phyloP scores from a whole-genome alignment of 1,140 invertebrate species.

The Calosoma granatense region DNA sequence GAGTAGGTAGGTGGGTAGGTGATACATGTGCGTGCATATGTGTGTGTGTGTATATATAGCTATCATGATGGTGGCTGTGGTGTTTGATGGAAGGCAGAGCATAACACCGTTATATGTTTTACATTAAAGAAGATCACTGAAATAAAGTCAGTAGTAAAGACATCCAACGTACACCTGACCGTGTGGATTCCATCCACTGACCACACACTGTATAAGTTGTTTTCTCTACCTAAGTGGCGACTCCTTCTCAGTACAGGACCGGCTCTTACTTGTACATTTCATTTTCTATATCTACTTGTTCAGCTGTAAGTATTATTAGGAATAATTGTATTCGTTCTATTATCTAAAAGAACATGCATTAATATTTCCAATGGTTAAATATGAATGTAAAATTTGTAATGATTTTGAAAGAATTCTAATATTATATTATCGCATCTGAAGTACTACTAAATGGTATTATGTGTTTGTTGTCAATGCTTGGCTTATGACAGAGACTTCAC shows the following conservation, averaged over 20 bases:
- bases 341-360: no score
- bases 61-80: no score
- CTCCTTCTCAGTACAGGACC: background rate
- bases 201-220: slow-evolving; percentile 2
- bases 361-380: background rate
- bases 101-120: slow-evolving; percentile 5
- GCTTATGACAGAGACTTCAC: no score
- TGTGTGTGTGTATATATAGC: no score
- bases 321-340: no score
- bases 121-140: background rate
- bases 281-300: no score
- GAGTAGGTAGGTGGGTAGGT: no score
- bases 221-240: background rate
- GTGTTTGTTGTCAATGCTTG: no score
- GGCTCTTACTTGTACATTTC: background rate
- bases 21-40: background rate
- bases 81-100: background rate
- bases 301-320: no score
- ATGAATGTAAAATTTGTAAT: background rate
- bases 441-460: no score
- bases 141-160: slow-evolving; percentile 1
- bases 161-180: background rate
- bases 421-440: no score
- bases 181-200: background rate
- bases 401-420: no score